Conservation (phyloP, 2,888 invertebrate genomes). For the Tricholauxania praeusta region DNA sequence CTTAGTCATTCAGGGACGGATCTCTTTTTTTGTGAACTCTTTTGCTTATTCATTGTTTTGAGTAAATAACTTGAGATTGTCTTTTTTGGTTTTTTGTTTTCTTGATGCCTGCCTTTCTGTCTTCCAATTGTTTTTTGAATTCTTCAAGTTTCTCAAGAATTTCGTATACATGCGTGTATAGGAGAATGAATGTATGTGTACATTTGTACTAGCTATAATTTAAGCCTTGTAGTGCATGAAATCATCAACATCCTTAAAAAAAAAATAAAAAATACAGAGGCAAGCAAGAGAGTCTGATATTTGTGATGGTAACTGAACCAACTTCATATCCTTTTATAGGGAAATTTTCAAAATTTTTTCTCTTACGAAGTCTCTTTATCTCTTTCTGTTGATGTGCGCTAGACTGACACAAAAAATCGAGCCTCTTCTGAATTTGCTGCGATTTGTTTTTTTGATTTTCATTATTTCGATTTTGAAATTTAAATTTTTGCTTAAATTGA, state of each 20-base stretch:
- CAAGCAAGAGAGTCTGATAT: neutral
- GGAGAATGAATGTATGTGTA: neutral
- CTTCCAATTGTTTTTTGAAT: neutral
- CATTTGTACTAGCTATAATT: neutral
- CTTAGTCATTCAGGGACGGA: conserved; percentile 1
- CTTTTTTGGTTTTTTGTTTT: neutral
- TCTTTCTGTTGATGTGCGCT: neutral
- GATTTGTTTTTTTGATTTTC: no score
- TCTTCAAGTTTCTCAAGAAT: neutral
- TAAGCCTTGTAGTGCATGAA: conserved; percentile 35
- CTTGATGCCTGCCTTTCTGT: neutral
- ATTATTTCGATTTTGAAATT: no score
- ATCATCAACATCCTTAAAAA: conserved; percentile 30
- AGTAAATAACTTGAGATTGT: neutral
- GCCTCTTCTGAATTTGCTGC: no score
- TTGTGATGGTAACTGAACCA: conserved; percentile 16
- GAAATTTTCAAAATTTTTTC: neutral
- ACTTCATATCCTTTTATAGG: neutral
- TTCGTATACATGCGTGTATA: neutral
- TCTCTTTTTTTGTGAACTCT: neutral
- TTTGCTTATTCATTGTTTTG: neutral
- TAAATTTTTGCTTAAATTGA: no score
- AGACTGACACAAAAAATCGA: no score
- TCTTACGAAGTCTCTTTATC: neutral
- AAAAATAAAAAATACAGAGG: neutral